phyloP scores from a whole-genome alignment of 1,140 invertebrate species.

The Lucilia sericata region DNA sequence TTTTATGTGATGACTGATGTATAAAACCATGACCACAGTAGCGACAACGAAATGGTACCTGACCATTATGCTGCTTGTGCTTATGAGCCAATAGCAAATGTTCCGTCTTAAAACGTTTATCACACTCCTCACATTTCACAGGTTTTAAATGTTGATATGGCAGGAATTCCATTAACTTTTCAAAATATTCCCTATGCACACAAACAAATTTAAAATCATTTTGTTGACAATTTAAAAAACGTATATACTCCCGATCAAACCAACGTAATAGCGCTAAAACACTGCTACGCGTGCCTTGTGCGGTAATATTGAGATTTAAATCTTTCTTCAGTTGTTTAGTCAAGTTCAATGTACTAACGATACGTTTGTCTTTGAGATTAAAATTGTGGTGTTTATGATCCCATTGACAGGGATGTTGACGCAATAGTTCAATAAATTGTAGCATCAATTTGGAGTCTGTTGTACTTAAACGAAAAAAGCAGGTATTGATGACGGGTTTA shows the following conservation, averaged over 20 bases:
- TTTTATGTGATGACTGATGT: slow-evolving; percentile 36
- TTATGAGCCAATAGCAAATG: slow-evolving; percentile 32
- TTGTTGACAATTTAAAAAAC: neutral
- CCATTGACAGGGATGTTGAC: slow-evolving; percentile 39
- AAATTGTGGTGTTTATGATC: slow-evolving; percentile 17
- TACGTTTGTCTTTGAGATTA: slow-evolving; percentile 25
- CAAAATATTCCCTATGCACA: slow-evolving; percentile 35
- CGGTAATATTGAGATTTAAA: slow-evolving; percentile 36
- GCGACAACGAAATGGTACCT: slow-evolving; percentile 27
- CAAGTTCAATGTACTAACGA: slow-evolving; percentile 4
- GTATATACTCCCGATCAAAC: slow-evolving; percentile 40
- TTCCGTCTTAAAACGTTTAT: slow-evolving; percentile 28
- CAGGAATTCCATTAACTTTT: slow-evolving; percentile 35
- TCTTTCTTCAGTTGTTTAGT: neutral
- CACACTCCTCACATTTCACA: slow-evolving; percentile 26
- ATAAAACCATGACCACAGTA: slow-evolving; percentile 38
- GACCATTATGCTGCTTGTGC: slow-evolving; percentile 27
- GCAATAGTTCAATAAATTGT: slow-evolving; percentile 40
- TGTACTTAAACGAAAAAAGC: slow-evolving; percentile 22
- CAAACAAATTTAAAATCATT: slow-evolving; percentile 7
- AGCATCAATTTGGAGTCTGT: slow-evolving; percentile 34
- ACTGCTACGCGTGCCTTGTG: slow-evolving; percentile 25
- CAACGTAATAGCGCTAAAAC: slow-evolving; percentile 31
- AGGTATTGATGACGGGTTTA: neutral
- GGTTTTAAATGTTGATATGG: slow-evolving; percentile 35